Evolutionary conservation across 2,888 invertebrate species (phyloP), one percentile per base, ranked within the genome.

Genomic region (Acronicta alni): DNA sequence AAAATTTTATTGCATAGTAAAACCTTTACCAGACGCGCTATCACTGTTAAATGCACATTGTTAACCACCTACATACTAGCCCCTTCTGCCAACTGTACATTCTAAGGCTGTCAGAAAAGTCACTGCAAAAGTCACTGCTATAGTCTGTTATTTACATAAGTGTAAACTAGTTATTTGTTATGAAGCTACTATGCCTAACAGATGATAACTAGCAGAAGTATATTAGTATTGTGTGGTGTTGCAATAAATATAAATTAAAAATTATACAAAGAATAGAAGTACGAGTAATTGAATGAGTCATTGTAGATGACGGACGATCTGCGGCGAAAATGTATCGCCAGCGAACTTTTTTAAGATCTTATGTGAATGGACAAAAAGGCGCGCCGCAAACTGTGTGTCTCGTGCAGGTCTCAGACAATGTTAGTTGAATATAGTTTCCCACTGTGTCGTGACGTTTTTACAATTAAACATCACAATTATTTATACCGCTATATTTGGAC

Each of bases 211-310:
- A n/a, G 20, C n/a, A 3, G 30, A 6, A 8, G 6, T 35, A 10
- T 10, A 14, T 35, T n/a, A 41, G 18, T 42, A 14, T 17, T 35
- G 14, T 23, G 12, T 32, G 20, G 3, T 37, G 12, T 58, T 23
- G 38, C 23, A 41, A 18, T 16, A 41, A 47, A 47, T 23, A 23
- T 23, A 59, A 17, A 37, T 30, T 32, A 37, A 23, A 15, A 9
- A 26, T 30, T 15, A 49, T 0, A 16, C n/a, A 15, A 5, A 15
- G 6, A 16, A 16, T 26, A n/a, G 10, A 57, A 47, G 26, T 37
- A n/a, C 10, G 23, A 9, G 30, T 39, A 15, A 67, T 45, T 56
- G n/a, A 20, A 43, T 39, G 42, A 43, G 35, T 7, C 3, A 35
- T n/a, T 35, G n/a, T n/a, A 35, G 6, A 35, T 35, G n/a, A n/a